Percentiles rank a stretch among this genome's conserved stretches.
Evolutionary conservation across 2,113 vertebrate genomes (phyloP).

Genomic region (Romanogobio albipinnatus): DNA sequence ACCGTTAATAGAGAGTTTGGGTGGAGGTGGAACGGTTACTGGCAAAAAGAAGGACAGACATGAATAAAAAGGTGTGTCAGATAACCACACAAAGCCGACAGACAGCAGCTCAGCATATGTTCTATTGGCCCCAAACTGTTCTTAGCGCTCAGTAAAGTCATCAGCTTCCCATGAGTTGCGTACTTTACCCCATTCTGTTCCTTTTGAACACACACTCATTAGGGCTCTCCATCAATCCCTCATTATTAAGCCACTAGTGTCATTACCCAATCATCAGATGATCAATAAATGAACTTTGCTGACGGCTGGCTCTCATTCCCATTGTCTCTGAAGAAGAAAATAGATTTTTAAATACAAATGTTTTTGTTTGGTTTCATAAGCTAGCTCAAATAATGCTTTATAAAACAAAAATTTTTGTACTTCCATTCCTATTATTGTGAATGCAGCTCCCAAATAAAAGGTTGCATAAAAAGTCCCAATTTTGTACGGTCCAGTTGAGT

Average conservation of each 20-base stretch:
- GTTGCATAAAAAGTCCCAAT: background rate
- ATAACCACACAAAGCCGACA: constrained; percentile 30
- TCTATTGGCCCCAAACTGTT: constrained; percentile 30
- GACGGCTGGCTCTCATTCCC: background rate
- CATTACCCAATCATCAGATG: constrained; percentile 40
- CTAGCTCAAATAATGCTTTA: background rate
- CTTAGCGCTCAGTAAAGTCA: constrained; percentile 16
- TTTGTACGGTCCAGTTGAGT: background rate
- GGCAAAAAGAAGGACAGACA: constrained; percentile 19
- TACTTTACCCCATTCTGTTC: constrained; percentile 19
- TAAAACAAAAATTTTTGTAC: background rate
- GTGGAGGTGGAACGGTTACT: background rate
- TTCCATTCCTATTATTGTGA: background rate
- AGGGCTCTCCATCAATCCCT: constrained; percentile 26
- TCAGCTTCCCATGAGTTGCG: background rate
- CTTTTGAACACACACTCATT: background rate
- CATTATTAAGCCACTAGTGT: constrained; percentile 48
- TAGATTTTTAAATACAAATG: background rate
- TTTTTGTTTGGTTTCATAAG: background rate
- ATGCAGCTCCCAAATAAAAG: background rate
- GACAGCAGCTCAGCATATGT: constrained; percentile 47
- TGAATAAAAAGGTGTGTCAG: constrained; percentile 40
- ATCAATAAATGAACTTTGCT: constrained; percentile 50
- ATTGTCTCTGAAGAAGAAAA: background rate
- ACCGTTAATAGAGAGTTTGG: background rate